phyloP scores from a whole-genome alignment of 2,888 invertebrate genomes.

The Athripsodes cinereus region DNA sequence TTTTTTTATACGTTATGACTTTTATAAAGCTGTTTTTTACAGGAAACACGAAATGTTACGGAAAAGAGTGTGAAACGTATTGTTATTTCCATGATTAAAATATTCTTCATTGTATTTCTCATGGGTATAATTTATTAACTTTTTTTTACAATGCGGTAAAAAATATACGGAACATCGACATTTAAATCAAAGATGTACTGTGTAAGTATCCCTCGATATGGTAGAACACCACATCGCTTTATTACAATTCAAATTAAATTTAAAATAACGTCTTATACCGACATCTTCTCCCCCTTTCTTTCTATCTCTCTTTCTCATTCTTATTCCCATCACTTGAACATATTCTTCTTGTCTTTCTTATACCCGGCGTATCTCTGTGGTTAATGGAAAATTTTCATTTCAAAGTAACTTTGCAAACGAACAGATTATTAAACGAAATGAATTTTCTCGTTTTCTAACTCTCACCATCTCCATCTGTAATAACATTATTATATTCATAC shows the following conservation, averaged over 20 bases:
- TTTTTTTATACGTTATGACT: too few species aligned
- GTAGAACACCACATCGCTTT: constrained; percentile 16
- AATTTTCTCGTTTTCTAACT: constrained; percentile 1
- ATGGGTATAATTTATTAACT: too few species aligned
- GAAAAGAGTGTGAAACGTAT: too few species aligned
- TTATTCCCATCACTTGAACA: constrained; percentile 6
- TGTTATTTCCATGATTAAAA: too few species aligned
- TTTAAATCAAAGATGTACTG: too few species aligned
- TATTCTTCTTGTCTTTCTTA: constrained; percentile 2
- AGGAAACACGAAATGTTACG: too few species aligned
- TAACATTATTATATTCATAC: too few species aligned
- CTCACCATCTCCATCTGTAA: neutral
- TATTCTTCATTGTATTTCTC: too few species aligned
- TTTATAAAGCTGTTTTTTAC: too few species aligned
- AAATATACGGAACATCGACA: too few species aligned
- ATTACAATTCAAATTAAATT: constrained; percentile 24
- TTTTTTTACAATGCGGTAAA: too few species aligned
- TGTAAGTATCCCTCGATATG: neutral
- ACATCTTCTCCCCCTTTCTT: neutral
- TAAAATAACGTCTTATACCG: constrained; percentile 18
- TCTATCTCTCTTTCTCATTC: neutral
- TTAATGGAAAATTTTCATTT: constrained; percentile 2
- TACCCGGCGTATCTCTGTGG: constrained; percentile 1
- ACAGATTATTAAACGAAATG: constrained; percentile 1
- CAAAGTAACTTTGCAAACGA: constrained; percentile 1